A percentile compares a stretch with the other conserved stretches of the same genome.
Evolutionary conservation across 2,888 invertebrate species (phyloP).

Genomic region (Litoditis marina): DNA sequence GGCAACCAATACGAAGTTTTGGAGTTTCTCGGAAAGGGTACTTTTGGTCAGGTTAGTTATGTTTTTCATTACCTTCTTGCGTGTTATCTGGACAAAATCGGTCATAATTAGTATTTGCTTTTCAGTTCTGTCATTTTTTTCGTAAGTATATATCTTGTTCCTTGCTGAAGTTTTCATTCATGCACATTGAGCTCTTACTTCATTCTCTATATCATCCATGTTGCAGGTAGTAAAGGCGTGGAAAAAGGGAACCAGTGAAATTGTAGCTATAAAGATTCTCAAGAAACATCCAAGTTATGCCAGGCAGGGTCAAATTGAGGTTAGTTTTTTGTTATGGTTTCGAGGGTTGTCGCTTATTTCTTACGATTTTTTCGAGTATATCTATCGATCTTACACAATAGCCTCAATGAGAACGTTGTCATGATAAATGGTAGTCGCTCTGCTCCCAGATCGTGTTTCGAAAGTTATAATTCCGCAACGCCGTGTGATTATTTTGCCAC

Average conservation of each 20-base stretch:
- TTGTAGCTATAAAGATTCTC: constrained; percentile 98
- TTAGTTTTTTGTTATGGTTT: constrained; percentile 62
- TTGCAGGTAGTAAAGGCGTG: constrained; percentile 95
- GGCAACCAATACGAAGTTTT: constrained; percentile 61
- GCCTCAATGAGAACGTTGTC: too few relatives aligned
- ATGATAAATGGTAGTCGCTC: too few relatives aligned
- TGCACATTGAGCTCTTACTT: too few relatives aligned
- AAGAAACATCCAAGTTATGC: constrained; percentile 99
- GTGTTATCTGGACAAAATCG: too few relatives aligned
- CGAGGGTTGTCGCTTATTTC: background rate
- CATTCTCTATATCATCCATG: background rate
- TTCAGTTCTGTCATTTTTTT: too few relatives aligned
- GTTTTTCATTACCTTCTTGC: background rate
- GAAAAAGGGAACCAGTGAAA: constrained; percentile 99
- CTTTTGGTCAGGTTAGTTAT: constrained; percentile 76
- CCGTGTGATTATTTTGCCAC: too few relatives aligned
- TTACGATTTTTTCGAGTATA: constrained; percentile 48
- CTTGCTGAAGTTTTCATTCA: too few relatives aligned
- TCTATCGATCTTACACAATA: too few relatives aligned
- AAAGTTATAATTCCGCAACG: too few relatives aligned
- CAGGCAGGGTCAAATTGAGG: constrained; percentile 99
- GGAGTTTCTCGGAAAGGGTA: constrained; percentile 97
- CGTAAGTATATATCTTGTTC: too few relatives aligned
- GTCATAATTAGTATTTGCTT: too few relatives aligned
- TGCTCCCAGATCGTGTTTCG: too few relatives aligned